Evolutionary conservation across 2,797 vertebrate genomes (phyloP), one percentile per base, ranked within the genome.

Genomic region (Coendou prehensilis): DNA sequence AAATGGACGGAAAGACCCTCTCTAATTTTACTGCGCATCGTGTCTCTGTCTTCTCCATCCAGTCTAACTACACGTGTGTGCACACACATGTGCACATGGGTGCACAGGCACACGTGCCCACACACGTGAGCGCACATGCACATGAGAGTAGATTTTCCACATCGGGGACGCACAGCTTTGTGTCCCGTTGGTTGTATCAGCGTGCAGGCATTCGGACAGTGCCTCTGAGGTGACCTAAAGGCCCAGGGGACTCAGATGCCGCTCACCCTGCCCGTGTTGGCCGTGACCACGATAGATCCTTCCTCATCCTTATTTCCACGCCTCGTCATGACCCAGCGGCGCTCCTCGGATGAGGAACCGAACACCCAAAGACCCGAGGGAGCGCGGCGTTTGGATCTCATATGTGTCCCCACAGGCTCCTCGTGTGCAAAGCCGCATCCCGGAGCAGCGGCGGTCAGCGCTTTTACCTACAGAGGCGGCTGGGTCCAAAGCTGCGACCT

Each of bases 261-360:
- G 2, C 7, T 45, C 30, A 0, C 15, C 11, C 15, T 33, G 4
- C 17, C 37, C 26, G 9, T 45, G 37, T 5, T 1, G 0, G 6
- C 64, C 14, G 33, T n/a, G 64, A 67, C 22, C 63, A n/a, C 63
- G 8, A 6, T n/a, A 8, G 64, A 37, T 69, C 18, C 45, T 80
- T 30, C 28, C 71, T 88, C 13, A 0, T 14, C 26, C 7, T 56
- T 56, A 6, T 26, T n/a, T 33, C 50, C 7, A 71, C 37, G 13
- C 54, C 59, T 89, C 37, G 5, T 20, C 20, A 20, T 9, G n/a
- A 15, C 11, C 17, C 50, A 54, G 47, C 1, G 50, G 28, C 54
- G 50, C 76, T 67, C 45, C 83, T 52, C 4, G 13, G 87, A 20
- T 18, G 45, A 91, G 47, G 41, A 71, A 13, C 37, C 2, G n/a